Conservation (phyloP, 2,888 invertebrate genomes). For the Cyclophora punctaria region DNA sequence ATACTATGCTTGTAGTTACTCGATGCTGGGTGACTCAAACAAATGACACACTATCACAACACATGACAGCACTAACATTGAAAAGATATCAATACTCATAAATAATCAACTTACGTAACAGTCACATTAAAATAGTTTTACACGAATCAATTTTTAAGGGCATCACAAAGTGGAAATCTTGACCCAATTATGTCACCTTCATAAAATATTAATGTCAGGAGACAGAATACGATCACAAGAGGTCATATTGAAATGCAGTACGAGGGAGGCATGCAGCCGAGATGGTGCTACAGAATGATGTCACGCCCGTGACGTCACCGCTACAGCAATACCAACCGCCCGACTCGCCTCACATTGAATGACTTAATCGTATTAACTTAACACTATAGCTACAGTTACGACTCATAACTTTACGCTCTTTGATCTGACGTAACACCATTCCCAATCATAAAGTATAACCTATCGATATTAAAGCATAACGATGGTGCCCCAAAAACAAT, state of each 20-base stretch:
- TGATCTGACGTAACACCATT: conserved; percentile 4
- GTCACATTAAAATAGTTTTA: too few relatives aligned
- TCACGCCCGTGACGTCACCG: conserved; percentile 37
- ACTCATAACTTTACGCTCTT: conserved; percentile 4
- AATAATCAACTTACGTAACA: too few relatives aligned
- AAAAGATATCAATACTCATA: too few relatives aligned
- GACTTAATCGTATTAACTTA: conserved; percentile 8
- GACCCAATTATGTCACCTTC: conserved; percentile 1
- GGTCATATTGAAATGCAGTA: conserved; percentile 17
- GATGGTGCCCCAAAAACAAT: conserved; percentile 27
- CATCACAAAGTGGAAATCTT: not conserved
- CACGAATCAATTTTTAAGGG: too few relatives aligned
- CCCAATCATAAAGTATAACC: not conserved
- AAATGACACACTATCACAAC: too few relatives aligned
- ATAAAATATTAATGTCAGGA: conserved; percentile 1
- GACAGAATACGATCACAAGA: conserved; percentile 5
- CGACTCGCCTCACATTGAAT: conserved; percentile 17
- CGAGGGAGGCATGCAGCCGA: conserved; percentile 23
- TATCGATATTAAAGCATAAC: not conserved
- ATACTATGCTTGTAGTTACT: too few relatives aligned
- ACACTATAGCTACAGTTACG: conserved; percentile 10
- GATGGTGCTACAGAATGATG: conserved; percentile 28
- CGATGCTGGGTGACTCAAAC: too few relatives aligned
- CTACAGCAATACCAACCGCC: conserved; percentile 15
- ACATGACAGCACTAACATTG: too few relatives aligned